Percentiles rank a stretch among this genome's conserved stretches.
phyloP scores from a whole-genome alignment of 2,113 vertebrate species.

The Psammodynastes pulverulentus region DNA sequence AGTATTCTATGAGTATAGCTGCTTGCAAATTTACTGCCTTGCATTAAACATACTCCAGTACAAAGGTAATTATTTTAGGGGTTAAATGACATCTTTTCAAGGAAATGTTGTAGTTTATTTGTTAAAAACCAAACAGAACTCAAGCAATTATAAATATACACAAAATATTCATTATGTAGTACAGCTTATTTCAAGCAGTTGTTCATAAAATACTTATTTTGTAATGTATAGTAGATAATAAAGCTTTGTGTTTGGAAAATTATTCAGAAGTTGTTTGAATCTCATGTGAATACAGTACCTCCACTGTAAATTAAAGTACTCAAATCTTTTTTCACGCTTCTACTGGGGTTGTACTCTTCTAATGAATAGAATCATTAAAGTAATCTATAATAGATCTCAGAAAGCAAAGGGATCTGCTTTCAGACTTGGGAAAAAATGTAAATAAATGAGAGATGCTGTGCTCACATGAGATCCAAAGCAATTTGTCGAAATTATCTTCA shows the following conservation, averaged over 20 bases:
- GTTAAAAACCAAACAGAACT: background rate
- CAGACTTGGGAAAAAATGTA: background rate
- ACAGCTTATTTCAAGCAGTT: background rate
- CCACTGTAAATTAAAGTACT: background rate
- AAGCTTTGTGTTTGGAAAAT: background rate
- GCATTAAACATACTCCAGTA: background rate
- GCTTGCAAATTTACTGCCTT: background rate
- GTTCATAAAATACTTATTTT: background rate
- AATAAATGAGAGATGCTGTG: background rate
- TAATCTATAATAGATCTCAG: background rate
- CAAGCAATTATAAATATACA: background rate
- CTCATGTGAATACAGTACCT: background rate
- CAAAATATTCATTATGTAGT: background rate
- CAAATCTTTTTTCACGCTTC: background rate
- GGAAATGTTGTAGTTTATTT: background rate
- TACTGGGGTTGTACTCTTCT: background rate
- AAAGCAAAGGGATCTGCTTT: background rate
- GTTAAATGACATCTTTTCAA: background rate
- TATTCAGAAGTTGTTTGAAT: background rate
- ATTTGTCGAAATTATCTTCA: background rate
- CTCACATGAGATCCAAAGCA: background rate
- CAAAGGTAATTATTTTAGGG: background rate
- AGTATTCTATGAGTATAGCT: background rate
- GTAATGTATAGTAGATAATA: background rate
- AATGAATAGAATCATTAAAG: background rate